Evolutionary conservation across 2,888 invertebrate species (phyloP).

Genomic region (Drosophila maculinotata): DNA sequence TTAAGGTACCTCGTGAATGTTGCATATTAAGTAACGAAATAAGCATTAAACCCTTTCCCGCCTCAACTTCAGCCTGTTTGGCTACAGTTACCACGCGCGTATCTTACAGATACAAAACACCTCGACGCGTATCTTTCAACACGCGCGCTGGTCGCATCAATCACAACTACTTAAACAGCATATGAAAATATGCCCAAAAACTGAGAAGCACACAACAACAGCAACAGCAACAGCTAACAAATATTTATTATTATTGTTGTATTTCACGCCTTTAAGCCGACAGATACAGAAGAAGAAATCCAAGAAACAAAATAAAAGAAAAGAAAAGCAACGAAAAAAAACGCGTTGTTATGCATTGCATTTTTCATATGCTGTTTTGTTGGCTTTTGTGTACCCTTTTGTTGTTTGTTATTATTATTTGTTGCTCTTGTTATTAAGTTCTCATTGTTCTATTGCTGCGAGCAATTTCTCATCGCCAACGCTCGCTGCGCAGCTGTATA

Average conservation of each 20-base stretch:
- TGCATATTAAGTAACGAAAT: conserved; percentile 39
- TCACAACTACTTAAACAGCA: conserved; percentile 73
- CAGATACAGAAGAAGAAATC: conserved; percentile 58
- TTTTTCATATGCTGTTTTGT: conserved; percentile 44
- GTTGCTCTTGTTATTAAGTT: conserved; percentile 62
- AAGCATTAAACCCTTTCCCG: conserved; percentile 7
- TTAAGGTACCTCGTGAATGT: conserved; percentile 4
- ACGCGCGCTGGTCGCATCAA: conserved; percentile 68
- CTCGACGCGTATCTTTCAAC: conserved; percentile 69
- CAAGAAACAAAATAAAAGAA: conserved; percentile 15
- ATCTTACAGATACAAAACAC: conserved; percentile 71
- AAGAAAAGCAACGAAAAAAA: conserved; percentile 65
- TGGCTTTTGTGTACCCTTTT: conserved; percentile 31
- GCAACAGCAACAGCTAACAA: conserved; percentile 51
- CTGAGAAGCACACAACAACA: too few species aligned
- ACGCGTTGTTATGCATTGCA: conserved; percentile 55
- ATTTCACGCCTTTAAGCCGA: conserved; percentile 77
- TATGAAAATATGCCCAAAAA: conserved; percentile 68
- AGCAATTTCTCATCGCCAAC: conserved; percentile 63
- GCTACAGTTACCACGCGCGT: conserved; percentile 30
- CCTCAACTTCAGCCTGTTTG: not conserved
- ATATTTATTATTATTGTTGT: conserved; percentile 75
- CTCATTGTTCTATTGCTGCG: conserved; percentile 50
- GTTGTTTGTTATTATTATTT: conserved; percentile 56
- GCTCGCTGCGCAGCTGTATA: conserved; percentile 44